Percentiles rank a stretch among this genome's conserved stretches.
Evolutionary conservation across 1,140 invertebrate species (phyloP).

Genomic region (Zaprionus ghesquierei): DNA sequence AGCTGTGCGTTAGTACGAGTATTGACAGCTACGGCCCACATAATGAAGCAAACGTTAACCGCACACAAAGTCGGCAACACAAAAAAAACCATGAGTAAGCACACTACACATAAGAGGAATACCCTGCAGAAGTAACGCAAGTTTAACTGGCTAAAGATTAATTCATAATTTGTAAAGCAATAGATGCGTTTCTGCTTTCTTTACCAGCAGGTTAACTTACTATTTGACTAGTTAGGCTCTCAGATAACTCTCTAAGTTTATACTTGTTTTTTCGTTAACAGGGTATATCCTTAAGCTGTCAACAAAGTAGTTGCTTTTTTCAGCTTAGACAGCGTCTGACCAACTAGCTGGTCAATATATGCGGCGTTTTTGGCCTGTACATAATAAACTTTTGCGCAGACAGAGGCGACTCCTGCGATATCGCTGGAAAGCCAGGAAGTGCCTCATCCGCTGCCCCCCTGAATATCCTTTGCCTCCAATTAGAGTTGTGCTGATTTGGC

Average conservation of each 20-base stretch:
- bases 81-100: not conserved
- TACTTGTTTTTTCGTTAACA: too few species aligned
- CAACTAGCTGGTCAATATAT: slow-evolving; percentile 1
- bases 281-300: not conserved
- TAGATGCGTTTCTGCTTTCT: too few species aligned
- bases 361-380: not conserved
- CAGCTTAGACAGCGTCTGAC: not conserved
- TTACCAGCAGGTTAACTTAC: too few species aligned
- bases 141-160: too few species aligned
- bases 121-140: not conserved
- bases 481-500: slow-evolving; percentile 78
- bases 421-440: slow-evolving; percentile 10
- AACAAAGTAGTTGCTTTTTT: not conserved
- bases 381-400: slow-evolving; percentile 37
- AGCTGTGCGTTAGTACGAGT: not conserved
- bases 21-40: not conserved
- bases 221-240: too few species aligned
- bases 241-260: too few species aligned
- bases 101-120: not conserved
- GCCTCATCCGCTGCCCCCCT: slow-evolving; percentile 16
- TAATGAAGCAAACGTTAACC: slow-evolving; percentile 15
- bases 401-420: not conserved
- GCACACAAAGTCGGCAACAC: not conserved
- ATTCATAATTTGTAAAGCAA: too few species aligned
- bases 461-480: slow-evolving; percentile 57